Evolutionary conservation across 2,888 invertebrate genomes (phyloP), one percentile per base, ranked within the genome.

Genomic region (Halocaridina rubra): DNA sequence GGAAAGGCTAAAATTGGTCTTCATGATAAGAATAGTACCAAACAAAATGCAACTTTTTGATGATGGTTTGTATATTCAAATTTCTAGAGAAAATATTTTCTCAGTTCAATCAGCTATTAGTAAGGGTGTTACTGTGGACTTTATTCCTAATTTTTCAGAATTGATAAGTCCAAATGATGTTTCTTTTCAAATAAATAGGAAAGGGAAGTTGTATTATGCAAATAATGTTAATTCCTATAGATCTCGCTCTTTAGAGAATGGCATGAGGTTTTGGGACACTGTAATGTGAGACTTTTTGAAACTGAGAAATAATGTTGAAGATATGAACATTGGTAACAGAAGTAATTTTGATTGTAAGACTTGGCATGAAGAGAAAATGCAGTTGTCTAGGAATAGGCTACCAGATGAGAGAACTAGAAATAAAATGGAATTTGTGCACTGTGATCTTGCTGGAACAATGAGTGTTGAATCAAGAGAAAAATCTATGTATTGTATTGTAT

Each of bases 361-460:
- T 13, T 80, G 72, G 72, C 32, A n/a, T 16, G 27, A 53, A n/a
- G 81, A 76, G 5, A 81, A 81, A 59, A 81, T 81, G 27, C 19
- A 3, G 10, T 13, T 53, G 27, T 80, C 7, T 46, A 80, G 57
- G 61, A 74, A 39, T 27, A 81, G 53, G 22, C 19, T 59, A 39
- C 74, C 81, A 61, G 72, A 74, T 59, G 46, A 27, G 22, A 72
- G 59, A 69, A 53, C 81, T 24, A 67, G 13, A 39, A 39, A 39
- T 39, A 39, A 13, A 39, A 8, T 39, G 39, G 39, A 39, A 39
- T 39, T 39, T 39, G 39, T 39, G 7, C 39, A 39, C 13, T 39
- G 39, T 39, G n/a, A n/a, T n/a, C n/a, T n/a, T n/a, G n/a, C n/a
- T n/a, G n/a, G n/a, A n/a, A n/a, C n/a, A n/a, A n/a, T 39, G 39